Base-by-base conservation (phyloP, 2,888 invertebrate species). In the Yponomeuta plumbellus region DNA sequence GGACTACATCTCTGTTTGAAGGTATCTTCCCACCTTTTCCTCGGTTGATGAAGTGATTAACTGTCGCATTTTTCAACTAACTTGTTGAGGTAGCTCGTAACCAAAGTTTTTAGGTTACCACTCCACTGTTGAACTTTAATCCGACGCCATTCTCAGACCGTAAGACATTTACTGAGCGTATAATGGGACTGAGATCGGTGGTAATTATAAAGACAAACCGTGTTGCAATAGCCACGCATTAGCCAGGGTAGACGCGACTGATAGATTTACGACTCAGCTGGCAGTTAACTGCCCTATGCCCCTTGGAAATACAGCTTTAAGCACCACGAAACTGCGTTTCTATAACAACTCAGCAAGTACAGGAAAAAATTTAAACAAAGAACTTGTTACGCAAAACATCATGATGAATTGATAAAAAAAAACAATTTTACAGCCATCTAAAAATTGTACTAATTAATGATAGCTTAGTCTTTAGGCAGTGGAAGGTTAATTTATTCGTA, bases 211-310 rank as follows among this genome's bases (percentile, higher is more conserved):
- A 63, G 63, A 63, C 22, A 63, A 44, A 63, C 21, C n/a, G 63
- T 63, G 63, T 63, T 22, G 63, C 63, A 63, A 63, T 44, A 44
- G 20, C 20, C 20, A 63, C 40, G 62, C 63, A 63, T 63, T 63
- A 40, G 63, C 59, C 63, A 63, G 64, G 64, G 8, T 40, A 62
- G 52, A 26, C 58, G 44, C 66, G 68, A 59, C 65, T 65, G 65
- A 68, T 23, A 66, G 67, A 68, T 68, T 67, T 67, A 68, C 57
- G 68, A 58, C 40, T 22, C 61, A 34, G 61, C 59, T 21, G 44
- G 17, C 44, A 52, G 44, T 20, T 62, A 63, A 58, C 63, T 64
- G 66, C 66, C 52, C 26, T 56, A 66, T 62, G 61, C 23, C 61
- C 66, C 44, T 52, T 17, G 44, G 5, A 52, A 52, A 10, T 34